Evolutionary conservation across 2,888 invertebrate species (phyloP), one percentile per base, ranked within the genome.

Genomic region (Drosophila fungiperda): DNA sequence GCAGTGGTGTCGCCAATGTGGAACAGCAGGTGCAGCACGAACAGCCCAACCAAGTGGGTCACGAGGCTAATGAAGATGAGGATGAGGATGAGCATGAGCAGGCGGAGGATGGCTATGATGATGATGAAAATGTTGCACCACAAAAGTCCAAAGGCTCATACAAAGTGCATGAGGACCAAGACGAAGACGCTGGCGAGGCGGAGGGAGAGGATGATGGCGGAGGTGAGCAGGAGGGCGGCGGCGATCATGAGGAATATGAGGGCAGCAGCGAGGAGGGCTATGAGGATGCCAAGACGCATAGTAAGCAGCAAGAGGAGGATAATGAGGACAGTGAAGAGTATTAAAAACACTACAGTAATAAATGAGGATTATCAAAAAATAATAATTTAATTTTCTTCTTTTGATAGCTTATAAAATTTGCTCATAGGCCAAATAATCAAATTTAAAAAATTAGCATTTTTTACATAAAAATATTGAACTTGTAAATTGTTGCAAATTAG

Each of bases 191-290:
- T 8, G 68, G 36, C 7, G 75, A 62, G 7, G 73, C 64, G 7
- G 74, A 76, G 6, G 66, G n/a, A 0, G 80, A 52, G 5, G 82
- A 68, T 0, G 62, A 38, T 6, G 83, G 55, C 3, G 66, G 50
- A 6, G 73, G 57, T n/a, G 78, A 76, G 1, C 54, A 73, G 23
- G 76, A 80, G 17, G 73, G 68, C 8, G 82, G 70, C 9, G 88
- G 88, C 32, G 86, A 79, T 49, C 76, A 83, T 48, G 86, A 81
- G 55, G 79, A 81, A 38, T 76, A 80, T 49, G 85, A 87, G 32
- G 87, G 81, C 60, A 83, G 87, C 68, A 82, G 88, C 57, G 83
- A 83, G 50, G 89, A 91, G 60, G 90, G 87, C 29, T 88, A 85
- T 11, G 87, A 87, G 53, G 90, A 91, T 50, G 89, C 85, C 0